Conservation (phyloP, 1,140 invertebrate genomes). For the Zaprionus ghesquierei region DNA sequence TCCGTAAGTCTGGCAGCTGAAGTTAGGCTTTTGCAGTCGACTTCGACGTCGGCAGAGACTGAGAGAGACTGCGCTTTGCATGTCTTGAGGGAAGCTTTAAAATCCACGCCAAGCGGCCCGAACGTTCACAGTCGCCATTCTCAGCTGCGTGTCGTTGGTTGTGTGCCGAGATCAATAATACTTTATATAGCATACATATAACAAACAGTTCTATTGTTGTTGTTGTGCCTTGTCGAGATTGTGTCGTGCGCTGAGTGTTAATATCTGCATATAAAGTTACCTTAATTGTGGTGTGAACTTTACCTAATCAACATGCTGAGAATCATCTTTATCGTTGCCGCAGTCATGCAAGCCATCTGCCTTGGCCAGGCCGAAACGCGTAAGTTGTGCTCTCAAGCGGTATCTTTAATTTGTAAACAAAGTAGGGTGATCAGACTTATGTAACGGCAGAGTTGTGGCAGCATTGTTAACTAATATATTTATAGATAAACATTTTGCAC, state of each 20-base stretch:
- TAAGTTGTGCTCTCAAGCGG: slow-evolving; percentile 47
- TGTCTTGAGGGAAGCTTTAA: slow-evolving; percentile 58
- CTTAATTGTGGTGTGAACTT: slow-evolving; percentile 3
- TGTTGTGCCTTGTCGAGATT: background rate
- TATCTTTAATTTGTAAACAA: background rate
- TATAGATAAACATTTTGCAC: background rate
- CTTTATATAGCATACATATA: background rate
- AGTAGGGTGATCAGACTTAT: background rate
- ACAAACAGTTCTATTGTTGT: background rate
- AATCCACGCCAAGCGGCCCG: slow-evolving; percentile 42
- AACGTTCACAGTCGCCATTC: slow-evolving; percentile 62
- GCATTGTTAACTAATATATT: background rate
- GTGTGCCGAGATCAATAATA: slow-evolving; percentile 22
- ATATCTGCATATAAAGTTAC: background rate
- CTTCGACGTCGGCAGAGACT: background rate
- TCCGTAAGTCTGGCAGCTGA: background rate
- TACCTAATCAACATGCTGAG: slow-evolving; percentile 45
- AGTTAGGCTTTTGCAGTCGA: background rate
- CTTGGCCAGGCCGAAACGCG: slow-evolving; percentile 50
- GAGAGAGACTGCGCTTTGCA: slow-evolving; percentile 38
- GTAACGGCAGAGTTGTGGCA: background rate
- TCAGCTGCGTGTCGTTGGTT: slow-evolving; percentile 57
- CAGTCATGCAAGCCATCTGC: slow-evolving; percentile 33
- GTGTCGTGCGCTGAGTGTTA: slow-evolving; percentile 2
- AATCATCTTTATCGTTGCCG: slow-evolving; percentile 41